A percentile compares a stretch with the other conserved stretches of the same genome.
phyloP scores from a whole-genome alignment of 2,113 vertebrate species.

The Candoia aspera region DNA sequence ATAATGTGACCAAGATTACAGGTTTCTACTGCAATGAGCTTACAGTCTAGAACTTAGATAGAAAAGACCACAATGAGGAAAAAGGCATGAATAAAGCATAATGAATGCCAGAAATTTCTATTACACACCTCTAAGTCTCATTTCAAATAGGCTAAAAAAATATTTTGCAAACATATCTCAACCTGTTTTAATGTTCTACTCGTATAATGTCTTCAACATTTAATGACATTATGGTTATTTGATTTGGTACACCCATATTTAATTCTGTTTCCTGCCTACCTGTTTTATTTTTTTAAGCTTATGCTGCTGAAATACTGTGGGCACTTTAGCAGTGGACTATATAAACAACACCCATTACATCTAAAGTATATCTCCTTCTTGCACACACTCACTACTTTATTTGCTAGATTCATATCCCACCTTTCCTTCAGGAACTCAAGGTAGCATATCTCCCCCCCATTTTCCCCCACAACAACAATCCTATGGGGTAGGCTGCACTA shows the following conservation, averaged over 20 bases:
- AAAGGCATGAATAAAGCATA: not conserved
- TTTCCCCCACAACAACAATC: not conserved
- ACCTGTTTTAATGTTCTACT: not conserved
- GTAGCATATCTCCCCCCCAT: not conserved
- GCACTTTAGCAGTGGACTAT: not conserved
- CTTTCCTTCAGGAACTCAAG: not conserved
- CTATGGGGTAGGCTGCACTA: not conserved
- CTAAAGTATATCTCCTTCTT: not conserved
- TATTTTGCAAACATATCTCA: not conserved
- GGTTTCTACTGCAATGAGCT: not conserved
- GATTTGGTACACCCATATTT: not conserved
- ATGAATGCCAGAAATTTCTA: not conserved
- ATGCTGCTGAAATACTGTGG: not conserved
- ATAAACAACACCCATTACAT: not conserved
- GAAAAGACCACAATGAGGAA: not conserved
- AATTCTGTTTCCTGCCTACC: not conserved
- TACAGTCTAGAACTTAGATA: not conserved
- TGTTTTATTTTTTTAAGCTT: not conserved
- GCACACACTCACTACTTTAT: not conserved
- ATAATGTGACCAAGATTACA: not conserved
- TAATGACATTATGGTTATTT: not conserved
- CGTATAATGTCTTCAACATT: not conserved
- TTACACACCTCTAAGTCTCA: not conserved
- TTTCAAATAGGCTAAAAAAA: not conserved
- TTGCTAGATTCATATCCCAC: not conserved